Evolutionary conservation across 1,140 invertebrate species (phyloP).

Genomic region (Mizuhopecten yessoensis): DNA sequence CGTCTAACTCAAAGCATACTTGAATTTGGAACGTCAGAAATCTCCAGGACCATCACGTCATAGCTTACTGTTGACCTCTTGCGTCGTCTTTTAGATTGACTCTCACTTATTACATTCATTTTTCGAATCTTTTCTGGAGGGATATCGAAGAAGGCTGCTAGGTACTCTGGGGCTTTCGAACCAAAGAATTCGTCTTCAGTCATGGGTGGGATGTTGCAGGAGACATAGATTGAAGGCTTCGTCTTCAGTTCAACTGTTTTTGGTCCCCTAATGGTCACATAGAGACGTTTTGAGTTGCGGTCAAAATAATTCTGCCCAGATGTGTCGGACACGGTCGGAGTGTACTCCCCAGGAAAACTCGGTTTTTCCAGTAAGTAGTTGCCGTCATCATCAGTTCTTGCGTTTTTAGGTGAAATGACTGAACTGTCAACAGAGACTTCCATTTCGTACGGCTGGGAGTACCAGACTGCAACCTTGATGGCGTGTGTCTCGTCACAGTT

Average conservation of each 20-base stretch:
- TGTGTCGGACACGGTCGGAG: conserved; percentile 55
- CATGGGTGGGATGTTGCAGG: conserved; percentile 72
- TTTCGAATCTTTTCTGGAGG: conserved; percentile 74
- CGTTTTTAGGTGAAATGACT: conserved; percentile 72
- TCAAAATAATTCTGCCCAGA: conserved; percentile 75
- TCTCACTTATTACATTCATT: conserved; percentile 73
- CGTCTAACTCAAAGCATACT: no score
- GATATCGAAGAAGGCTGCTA: conserved; percentile 78
- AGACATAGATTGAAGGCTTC: conserved; percentile 66
- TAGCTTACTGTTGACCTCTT: conserved; percentile 60
- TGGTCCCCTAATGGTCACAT: conserved; percentile 68
- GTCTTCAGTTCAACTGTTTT: conserved; percentile 63
- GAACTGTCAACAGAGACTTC: conserved; percentile 73
- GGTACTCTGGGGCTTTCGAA: conserved; percentile 74
- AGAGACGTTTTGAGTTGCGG: conserved; percentile 66
- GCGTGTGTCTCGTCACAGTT: conserved; percentile 69
- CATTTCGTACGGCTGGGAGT: conserved; percentile 71
- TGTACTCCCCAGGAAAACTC: conserved; percentile 43
- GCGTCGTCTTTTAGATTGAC: conserved; percentile 54
- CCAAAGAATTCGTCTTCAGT: conserved; percentile 80
- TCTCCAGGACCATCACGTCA: conserved; percentile 65
- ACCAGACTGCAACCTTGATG: conserved; percentile 73
- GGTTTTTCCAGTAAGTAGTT: conserved; percentile 31
- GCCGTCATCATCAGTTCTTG: conserved; percentile 49
- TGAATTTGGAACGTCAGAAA: conserved; percentile 70